Base-by-base conservation (phyloP, 2,113 vertebrate genomes). In the Hippocampus barbouri region DNA sequence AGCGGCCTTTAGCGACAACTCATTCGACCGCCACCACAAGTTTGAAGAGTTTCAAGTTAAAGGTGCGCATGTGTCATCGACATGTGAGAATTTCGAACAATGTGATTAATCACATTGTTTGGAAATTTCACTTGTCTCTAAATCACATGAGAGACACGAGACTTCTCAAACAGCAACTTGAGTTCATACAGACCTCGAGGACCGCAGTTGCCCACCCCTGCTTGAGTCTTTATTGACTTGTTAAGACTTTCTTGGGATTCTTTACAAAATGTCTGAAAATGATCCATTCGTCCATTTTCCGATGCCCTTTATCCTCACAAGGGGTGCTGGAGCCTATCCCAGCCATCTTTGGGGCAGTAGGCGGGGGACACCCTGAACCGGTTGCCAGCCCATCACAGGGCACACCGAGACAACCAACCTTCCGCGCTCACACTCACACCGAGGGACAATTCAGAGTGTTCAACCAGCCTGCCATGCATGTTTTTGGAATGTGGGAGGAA, bases 1-100 rank as follows among this genome's bases (percentile, higher is more conserved):
- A 78, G 75, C 0, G 87, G 88, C 0, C 57, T 90, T 12, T 91
- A 88, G 72, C 66, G 5, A 61, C 14, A 1, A 6, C 4, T 20
- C 34, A 10, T 16, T 38, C 34, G 5, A 14, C 5, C 10, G 27
- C 23, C 56, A 8, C 20, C 15, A 14, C n/a, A 66, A 18, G 14
- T 56, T 21, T 25, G 11, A 60, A 60, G 57, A n/a, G 20, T 40
- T 60, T 60, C 27, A 30, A 60, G 57, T 60, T 30, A 8, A 60
- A 60, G 59, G 59, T 20, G 59, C 15, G 59, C n/a, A n/a, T 9
- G 18, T 21, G 18, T 23, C 18, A 53, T 53, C 49, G 18, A 53
- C 49, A 2, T 8, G 18, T 53, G 49, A 21, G 18, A 18, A 53
- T 53, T 53, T 53, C 16, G 20, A 54, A 21, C 21, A 54, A 54